Evolutionary conservation across 2,888 invertebrate genomes (phyloP).

Genomic region (Lydus trimaculatus): DNA sequence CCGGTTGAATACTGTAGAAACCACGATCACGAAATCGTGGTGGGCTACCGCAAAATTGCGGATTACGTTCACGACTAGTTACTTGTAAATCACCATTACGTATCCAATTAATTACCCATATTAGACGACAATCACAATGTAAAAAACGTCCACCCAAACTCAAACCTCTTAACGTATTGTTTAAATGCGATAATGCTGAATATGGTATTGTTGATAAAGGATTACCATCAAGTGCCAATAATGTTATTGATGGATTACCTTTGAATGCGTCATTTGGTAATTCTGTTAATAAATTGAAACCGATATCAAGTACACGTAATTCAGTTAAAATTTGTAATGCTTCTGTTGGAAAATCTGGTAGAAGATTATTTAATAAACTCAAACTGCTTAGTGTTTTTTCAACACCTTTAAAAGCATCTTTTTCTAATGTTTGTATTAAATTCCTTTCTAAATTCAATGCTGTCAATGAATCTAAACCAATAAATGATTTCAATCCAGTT

Average conservation of each 20-base stretch:
- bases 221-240: constrained; percentile 90
- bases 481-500: constrained; percentile 70
- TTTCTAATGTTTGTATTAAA: constrained; percentile 78
- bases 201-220: constrained; percentile 85
- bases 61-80: constrained; percentile 89
- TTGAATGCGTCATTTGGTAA: constrained; percentile 81
- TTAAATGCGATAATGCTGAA: constrained; percentile 78
- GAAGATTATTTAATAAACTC: constrained; percentile 86
- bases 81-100: constrained; percentile 87
- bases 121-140: constrained; percentile 86
- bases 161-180: constrained; percentile 82
- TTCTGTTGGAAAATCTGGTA: constrained; percentile 85
- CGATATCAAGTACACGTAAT: constrained; percentile 87
- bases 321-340: constrained; percentile 81
- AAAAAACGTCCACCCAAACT: constrained; percentile 89
- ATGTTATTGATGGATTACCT: constrained; percentile 83
- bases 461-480: constrained; percentile 81
- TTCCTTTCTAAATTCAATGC: constrained; percentile 90
- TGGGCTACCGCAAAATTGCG: constrained; percentile 91
- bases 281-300: constrained; percentile 87
- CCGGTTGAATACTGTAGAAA: constrained; percentile 86
- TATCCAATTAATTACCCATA: constrained; percentile 93
- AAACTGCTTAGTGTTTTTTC: constrained; percentile 85
- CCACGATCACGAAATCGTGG: constrained; percentile 79
- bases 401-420: constrained; percentile 81